Conservation (phyloP, 2,888 invertebrate species). For the Parnassius smintheus region DNA sequence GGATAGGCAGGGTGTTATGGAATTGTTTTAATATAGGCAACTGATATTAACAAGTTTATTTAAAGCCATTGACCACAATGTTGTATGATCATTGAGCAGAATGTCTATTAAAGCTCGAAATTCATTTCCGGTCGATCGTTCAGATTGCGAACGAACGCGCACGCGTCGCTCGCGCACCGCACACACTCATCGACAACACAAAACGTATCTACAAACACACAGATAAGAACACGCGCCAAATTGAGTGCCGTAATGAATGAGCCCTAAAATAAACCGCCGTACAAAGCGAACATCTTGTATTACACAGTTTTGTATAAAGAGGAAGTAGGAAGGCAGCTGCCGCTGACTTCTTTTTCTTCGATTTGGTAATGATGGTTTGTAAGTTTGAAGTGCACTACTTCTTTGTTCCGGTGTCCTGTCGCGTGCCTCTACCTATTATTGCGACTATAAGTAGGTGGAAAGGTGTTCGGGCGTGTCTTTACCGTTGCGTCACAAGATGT, state of each 20-base stretch:
- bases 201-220: slow-evolving; percentile 42
- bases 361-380: slow-evolving; percentile 74
- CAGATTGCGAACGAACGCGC: slow-evolving; percentile 29
- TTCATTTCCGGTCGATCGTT: slow-evolving; percentile 37
- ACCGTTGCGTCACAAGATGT: slow-evolving; percentile 72
- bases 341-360: slow-evolving; percentile 65
- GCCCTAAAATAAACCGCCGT: slow-evolving; percentile 68
- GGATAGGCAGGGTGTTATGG: no score
- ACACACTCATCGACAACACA: slow-evolving; percentile 43
- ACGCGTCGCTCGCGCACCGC: slow-evolving; percentile 38
- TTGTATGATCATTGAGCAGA: slow-evolving; percentile 3
- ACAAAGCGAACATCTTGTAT: slow-evolving; percentile 72
- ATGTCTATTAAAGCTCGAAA: slow-evolving; percentile 15
- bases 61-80: slow-evolving; percentile 10
- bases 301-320: slow-evolving; percentile 71
- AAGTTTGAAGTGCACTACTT: slow-evolving; percentile 71
- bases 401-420: slow-evolving; percentile 73
- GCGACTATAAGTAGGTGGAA: slow-evolving; percentile 69
- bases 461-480: slow-evolving; percentile 68
- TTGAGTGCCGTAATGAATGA: slow-evolving; percentile 73
- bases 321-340: slow-evolving; percentile 80
- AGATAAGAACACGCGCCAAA: slow-evolving; percentile 79
- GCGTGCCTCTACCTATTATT: slow-evolving; percentile 68
- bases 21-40: no score
- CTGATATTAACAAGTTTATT: not conserved